These are phyloP conservation scores for Enteromius unitaeniatus DNA, from an alignment of 2,797 vertebrate species.

Conservation along the genomic window DNA sequence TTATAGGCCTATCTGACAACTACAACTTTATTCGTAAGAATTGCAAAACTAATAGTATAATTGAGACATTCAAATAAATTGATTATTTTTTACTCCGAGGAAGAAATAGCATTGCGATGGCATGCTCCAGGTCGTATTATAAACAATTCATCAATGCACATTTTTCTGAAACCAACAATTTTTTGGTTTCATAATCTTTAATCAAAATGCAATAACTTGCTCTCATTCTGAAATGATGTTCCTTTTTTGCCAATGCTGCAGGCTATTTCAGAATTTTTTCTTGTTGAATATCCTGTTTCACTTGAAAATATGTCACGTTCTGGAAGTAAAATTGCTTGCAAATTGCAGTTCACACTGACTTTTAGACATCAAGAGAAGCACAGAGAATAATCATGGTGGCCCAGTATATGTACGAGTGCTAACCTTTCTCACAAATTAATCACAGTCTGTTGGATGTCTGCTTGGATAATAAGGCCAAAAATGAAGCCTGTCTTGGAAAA, in stretches of 20 bases:
- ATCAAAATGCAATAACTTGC: conserved; percentile 4
- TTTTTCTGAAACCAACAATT: not conserved
- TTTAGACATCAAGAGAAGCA: conserved; percentile 21
- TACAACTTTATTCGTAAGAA: not conserved
- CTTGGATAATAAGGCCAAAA: conserved; percentile 32
- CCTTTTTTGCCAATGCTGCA: conserved; percentile 5
- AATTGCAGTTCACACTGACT: conserved; percentile 6
- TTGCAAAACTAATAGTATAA: not conserved
- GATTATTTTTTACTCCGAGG: not conserved
- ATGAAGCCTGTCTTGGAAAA: conserved; percentile 14
- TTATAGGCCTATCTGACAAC: not conserved
- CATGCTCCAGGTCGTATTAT: not conserved
- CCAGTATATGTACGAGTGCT: not conserved
- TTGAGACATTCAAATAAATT: not conserved
- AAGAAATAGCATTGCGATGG: not conserved
- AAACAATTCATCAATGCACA: not conserved
- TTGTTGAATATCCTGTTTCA: not conserved
- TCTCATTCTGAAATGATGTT: not conserved
- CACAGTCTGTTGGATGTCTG: conserved; percentile 18
- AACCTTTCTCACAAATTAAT: conserved; percentile 11
- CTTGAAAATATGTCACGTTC: not conserved
- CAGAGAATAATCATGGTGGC: not conserved
- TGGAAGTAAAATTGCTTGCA: not conserved
- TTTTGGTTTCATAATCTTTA: not conserved
- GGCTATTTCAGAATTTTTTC: not conserved